Evolutionary conservation across 2,797 vertebrate species (phyloP).

Genomic region (Clamator glandarius): DNA sequence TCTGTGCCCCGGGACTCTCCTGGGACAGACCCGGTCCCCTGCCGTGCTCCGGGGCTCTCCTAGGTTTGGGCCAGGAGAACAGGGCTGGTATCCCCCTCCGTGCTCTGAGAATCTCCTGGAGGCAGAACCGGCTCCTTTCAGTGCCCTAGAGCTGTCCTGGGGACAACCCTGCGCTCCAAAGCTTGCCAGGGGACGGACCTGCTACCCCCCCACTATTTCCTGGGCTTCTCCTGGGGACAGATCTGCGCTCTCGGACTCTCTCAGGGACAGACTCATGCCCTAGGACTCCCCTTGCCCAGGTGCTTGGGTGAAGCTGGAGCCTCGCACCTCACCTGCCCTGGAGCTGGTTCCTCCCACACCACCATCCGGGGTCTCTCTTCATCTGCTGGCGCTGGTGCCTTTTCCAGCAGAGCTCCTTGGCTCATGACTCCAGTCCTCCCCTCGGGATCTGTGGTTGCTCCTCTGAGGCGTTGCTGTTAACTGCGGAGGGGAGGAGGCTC

Average conservation of each 20-base stretch:
- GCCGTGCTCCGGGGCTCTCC: no score
- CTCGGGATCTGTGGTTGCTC: neutral
- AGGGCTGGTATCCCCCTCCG: no score
- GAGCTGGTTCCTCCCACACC: no score
- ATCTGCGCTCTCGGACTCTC: neutral
- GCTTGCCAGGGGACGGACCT: no score
- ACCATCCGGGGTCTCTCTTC: accelerated
- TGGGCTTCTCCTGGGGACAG: no score
- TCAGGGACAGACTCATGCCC: neutral
- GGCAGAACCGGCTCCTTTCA: no score
- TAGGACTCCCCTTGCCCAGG: neutral
- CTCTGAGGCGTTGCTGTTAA: accelerated
- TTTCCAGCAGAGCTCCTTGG: neutral
- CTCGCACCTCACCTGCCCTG: no score
- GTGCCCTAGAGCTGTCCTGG: no score
- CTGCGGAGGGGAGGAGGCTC: accelerated
- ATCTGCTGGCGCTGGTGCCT: accelerated
- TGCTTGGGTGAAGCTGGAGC: accelerated
- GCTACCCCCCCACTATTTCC: no score
- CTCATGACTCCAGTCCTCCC: accelerated
- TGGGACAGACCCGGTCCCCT: neutral
- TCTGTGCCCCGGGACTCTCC: neutral
- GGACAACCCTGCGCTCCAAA: no score
- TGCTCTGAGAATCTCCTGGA: no score
- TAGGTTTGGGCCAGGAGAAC: no score